phyloP scores from a whole-genome alignment of 2,888 invertebrate genomes.

The Hydriomena furcata region DNA sequence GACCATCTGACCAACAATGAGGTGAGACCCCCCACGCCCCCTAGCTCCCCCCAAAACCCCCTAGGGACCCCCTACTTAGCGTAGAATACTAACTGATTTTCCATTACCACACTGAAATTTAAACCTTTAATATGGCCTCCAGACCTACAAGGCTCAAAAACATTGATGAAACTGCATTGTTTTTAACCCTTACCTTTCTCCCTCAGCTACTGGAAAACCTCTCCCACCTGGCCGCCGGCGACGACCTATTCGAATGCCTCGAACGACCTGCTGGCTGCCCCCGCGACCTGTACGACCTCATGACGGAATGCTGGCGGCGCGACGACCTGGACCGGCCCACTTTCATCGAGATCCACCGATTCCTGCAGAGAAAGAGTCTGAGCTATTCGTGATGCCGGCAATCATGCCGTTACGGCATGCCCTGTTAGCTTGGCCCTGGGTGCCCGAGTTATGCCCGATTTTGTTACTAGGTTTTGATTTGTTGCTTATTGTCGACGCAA shows the following conservation, averaged over 20 bases:
- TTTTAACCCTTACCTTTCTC: no score
- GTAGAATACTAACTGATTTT: no score
- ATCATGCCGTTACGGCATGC: slow-evolving; percentile 2
- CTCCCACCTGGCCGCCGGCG: slow-evolving; percentile 86
- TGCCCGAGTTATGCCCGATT: not conserved
- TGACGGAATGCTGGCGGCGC: slow-evolving; percentile 93
- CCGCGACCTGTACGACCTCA: slow-evolving; percentile 92
- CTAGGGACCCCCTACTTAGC: no score
- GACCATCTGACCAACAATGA: slow-evolving; percentile 89
- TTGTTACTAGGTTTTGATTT: no score
- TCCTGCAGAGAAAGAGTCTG: slow-evolving; percentile 85
- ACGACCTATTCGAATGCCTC: slow-evolving; percentile 84
- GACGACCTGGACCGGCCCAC: slow-evolving; percentile 89
- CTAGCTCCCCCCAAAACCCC: slow-evolving; percentile 11
- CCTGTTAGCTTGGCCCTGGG: slow-evolving; percentile 3
- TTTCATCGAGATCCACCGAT: slow-evolving; percentile 92
- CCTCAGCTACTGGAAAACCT: slow-evolving; percentile 90
- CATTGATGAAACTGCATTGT: no score
- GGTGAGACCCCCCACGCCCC: slow-evolving; percentile 62
- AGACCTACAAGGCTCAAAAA: no score
- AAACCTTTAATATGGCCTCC: no score
- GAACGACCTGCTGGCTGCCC: slow-evolving; percentile 83
- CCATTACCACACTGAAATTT: no score
- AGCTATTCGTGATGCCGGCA: slow-evolving; percentile 37
- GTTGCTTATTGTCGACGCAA: no score